Evolutionary conservation across 1,140 invertebrate genomes (phyloP).

Genomic region (Hirudo medicinalis): DNA sequence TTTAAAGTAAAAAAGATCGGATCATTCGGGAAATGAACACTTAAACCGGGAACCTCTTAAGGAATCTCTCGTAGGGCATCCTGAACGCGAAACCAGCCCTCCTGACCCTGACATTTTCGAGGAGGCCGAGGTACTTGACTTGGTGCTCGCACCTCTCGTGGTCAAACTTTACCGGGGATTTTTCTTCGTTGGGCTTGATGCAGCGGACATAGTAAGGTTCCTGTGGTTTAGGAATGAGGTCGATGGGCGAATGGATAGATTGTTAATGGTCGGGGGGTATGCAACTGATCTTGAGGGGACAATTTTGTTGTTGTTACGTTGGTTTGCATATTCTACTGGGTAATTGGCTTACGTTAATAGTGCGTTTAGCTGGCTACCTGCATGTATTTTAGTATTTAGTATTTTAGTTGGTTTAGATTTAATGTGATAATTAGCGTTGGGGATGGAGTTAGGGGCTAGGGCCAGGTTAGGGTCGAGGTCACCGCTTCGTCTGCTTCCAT

Average conservation of each 20-base stretch:
- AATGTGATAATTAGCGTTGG: too few relatives aligned
- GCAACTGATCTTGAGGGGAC: conserved; percentile 50
- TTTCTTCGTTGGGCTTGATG: conserved; percentile 65
- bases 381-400: too few relatives aligned
- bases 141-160: conserved; percentile 68
- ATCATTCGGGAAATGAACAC: not conserved
- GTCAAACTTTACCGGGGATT: conserved; percentile 65
- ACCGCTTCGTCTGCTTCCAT: too few relatives aligned
- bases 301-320: not conserved
- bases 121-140: conserved; percentile 63
- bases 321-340: too few relatives aligned
- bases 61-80: conserved; percentile 77
- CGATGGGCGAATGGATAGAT: conserved; percentile 45
- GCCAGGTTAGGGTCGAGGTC: too few relatives aligned
- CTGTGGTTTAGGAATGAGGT: too few relatives aligned
- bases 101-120: conserved; percentile 86
- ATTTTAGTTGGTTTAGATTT: too few relatives aligned
- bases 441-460: too few relatives aligned
- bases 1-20: not conserved
- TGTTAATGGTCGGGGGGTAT: conserved; percentile 60
- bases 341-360: too few relatives aligned
- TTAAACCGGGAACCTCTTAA: conserved; percentile 49
- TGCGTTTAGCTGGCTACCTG: too few relatives aligned
- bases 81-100: conserved; percentile 82
- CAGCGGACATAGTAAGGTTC: conserved; percentile 61